Evolutionary conservation across 1,140 invertebrate species (phyloP).

Genomic region (Pygmarrhopalites habei): DNA sequence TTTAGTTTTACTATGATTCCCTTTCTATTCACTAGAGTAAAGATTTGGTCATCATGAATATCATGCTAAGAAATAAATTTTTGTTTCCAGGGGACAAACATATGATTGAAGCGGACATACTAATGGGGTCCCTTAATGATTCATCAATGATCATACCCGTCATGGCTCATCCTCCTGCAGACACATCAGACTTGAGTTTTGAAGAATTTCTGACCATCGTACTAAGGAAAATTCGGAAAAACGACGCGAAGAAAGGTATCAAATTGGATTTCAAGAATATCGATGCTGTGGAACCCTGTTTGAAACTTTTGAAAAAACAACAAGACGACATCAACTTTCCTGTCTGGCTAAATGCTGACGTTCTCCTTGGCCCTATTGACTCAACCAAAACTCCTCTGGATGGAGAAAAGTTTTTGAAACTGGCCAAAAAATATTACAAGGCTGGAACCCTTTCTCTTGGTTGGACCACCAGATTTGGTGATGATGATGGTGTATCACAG

Average conservation of each 20-base stretch:
- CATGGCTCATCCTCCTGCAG: conserved; percentile 75
- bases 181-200: conserved; percentile 65
- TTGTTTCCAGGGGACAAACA: conserved; percentile 53
- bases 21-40: no score
- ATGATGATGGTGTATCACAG: conserved; percentile 9
- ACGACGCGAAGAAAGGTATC: conserved; percentile 57
- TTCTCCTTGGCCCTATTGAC: conserved; percentile 68
- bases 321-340: conserved; percentile 54
- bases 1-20: no score
- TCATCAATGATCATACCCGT: conserved; percentile 54
- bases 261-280: conserved; percentile 83
- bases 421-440: conserved; percentile 53
- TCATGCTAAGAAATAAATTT: no score
- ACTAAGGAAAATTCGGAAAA: conserved; percentile 42
- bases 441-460: conserved; percentile 71
- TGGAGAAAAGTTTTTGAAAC: conserved; percentile 55
- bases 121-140: conserved; percentile 53
- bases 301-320: conserved; percentile 50
- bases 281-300: conserved; percentile 62
- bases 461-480: conserved; percentile 70
- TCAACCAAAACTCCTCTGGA: conserved; percentile 56
- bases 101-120: conserved; percentile 83
- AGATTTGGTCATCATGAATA: no score
- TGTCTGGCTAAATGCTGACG: conserved; percentile 82
- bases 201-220: conserved; percentile 61